Percentiles rank a stretch among this genome's conserved stretches.
phyloP scores from a whole-genome alignment of 2,797 vertebrate species.

The Sebastes steindachneri region DNA sequence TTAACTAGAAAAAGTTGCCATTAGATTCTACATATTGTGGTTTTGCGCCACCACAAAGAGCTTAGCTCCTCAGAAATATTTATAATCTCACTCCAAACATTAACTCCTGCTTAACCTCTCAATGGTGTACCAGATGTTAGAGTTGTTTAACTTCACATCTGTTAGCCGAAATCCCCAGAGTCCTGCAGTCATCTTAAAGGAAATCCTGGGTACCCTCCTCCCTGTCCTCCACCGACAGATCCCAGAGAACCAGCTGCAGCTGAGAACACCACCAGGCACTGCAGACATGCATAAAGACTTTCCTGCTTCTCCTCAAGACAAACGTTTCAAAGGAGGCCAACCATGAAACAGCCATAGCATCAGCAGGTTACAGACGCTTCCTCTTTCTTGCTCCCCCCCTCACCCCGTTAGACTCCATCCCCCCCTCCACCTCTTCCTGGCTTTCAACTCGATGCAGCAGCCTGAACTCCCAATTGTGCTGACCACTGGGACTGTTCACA shows the following conservation, averaged over 20 bases:
- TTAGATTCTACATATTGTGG: not conserved
- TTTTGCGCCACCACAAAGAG: not conserved
- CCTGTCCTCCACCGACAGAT: not conserved
- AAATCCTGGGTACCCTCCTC: slow-evolving; percentile 47
- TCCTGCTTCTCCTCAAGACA: slow-evolving; percentile 45
- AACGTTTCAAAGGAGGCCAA: slow-evolving; percentile 47
- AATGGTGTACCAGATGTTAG: slow-evolving; percentile 14
- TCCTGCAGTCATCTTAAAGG: slow-evolving; percentile 23
- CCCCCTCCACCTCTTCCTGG: slow-evolving; percentile 41
- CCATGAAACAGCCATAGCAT: slow-evolving; percentile 50
- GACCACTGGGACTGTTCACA: slow-evolving; percentile 15
- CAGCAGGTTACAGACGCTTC: slow-evolving; percentile 39
- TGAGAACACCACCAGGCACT: not conserved
- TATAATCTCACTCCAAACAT: not conserved
- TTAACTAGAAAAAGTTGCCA: not conserved
- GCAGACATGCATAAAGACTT: slow-evolving; percentile 16
- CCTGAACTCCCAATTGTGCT: slow-evolving; percentile 13
- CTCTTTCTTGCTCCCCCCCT: not conserved
- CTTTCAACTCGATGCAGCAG: slow-evolving; percentile 34
- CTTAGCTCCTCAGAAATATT: not conserved
- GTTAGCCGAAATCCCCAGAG: slow-evolving; percentile 7
- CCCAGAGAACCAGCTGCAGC: slow-evolving; percentile 45
- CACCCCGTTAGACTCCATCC: not conserved
- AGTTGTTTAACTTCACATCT: slow-evolving; percentile 41
- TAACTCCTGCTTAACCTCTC: not conserved